Evolutionary conservation across 30 jellyfish, hydroid and myxozoan species (phyloP).

Genomic region (Turritopsis dohrnii): DNA sequence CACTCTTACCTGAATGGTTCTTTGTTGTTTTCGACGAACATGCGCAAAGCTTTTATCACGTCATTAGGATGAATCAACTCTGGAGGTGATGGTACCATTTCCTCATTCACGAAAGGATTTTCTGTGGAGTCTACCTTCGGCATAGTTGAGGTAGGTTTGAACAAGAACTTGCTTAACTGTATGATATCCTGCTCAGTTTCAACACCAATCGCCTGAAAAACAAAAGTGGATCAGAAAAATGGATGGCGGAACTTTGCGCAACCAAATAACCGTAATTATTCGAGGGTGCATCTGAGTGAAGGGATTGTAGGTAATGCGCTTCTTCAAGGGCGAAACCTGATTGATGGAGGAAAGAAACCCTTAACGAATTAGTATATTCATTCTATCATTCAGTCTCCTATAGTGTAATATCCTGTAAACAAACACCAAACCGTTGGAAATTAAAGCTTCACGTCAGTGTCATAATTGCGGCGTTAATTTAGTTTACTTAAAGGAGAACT

Average conservation of each 20-base stretch:
- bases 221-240: neutral
- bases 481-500: no score
- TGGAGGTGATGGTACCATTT: neutral
- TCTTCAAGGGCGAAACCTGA: no score
- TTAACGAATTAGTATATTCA: no score
- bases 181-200: slow-evolving; percentile 74
- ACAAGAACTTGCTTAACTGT: slow-evolving; percentile 55
- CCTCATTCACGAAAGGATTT: slow-evolving; percentile 5
- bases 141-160: slow-evolving; percentile 27
- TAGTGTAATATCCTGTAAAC: no score
- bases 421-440: no score
- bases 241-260: neutral
- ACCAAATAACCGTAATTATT: neutral
- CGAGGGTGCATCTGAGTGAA: no score
- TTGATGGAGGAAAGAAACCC: no score
- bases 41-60: slow-evolving; percentile 50
- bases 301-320: no score
- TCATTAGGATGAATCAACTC: slow-evolving; percentile 68
- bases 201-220: slow-evolving; percentile 82
- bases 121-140: slow-evolving; percentile 20
- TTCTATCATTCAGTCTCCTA: no score
- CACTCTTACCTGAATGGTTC: slow-evolving; percentile 44
- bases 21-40: slow-evolving; percentile 64
- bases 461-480: no score
- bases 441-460: no score